phyloP scores from a whole-genome alignment of 2,113 vertebrate genomes.

The Scopus umbretta region DNA sequence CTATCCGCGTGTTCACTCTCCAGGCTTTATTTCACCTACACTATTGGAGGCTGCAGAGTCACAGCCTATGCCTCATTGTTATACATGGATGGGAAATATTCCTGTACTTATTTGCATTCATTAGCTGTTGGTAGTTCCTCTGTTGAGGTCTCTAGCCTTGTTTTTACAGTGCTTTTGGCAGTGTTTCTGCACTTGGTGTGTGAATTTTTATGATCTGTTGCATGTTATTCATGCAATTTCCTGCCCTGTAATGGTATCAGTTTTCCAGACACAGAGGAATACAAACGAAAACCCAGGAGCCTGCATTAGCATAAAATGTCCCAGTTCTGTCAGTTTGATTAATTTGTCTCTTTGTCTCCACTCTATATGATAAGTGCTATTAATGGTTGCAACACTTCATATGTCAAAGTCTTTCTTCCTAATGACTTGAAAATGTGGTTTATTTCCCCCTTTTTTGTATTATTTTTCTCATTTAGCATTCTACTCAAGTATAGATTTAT shows the following conservation, averaged over 20 bases:
- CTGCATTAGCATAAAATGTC: conserved; percentile 83
- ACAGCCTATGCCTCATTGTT: conserved; percentile 65
- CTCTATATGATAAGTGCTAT: conserved; percentile 85
- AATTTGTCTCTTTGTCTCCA: conserved; percentile 89
- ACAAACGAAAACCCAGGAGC: conserved; percentile 76
- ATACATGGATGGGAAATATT: conserved; percentile 69
- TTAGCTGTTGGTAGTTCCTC: conserved; percentile 72
- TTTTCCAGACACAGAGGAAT: conserved; percentile 79
- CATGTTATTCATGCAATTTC: conserved; percentile 83
- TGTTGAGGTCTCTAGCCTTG: conserved; percentile 73
- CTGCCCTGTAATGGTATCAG: conserved; percentile 83
- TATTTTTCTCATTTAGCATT: conserved; percentile 83
- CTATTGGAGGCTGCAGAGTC: conserved; percentile 40
- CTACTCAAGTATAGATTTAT: conserved; percentile 79
- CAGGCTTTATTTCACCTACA: conserved; percentile 53
- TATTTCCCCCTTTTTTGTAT: conserved; percentile 78
- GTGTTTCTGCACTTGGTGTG: conserved; percentile 72
- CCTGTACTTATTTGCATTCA: conserved; percentile 74
- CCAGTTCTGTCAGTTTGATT: conserved; percentile 88
- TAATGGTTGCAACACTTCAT: conserved; percentile 85
- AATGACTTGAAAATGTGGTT: conserved; percentile 85
- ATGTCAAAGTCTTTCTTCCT: conserved; percentile 83
- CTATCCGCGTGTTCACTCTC: background rate
- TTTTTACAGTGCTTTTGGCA: conserved; percentile 76
- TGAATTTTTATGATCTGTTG: conserved; percentile 81